Evolutionary conservation across 2,797 vertebrate species (phyloP).

Genomic region (Clarias fuscus): DNA sequence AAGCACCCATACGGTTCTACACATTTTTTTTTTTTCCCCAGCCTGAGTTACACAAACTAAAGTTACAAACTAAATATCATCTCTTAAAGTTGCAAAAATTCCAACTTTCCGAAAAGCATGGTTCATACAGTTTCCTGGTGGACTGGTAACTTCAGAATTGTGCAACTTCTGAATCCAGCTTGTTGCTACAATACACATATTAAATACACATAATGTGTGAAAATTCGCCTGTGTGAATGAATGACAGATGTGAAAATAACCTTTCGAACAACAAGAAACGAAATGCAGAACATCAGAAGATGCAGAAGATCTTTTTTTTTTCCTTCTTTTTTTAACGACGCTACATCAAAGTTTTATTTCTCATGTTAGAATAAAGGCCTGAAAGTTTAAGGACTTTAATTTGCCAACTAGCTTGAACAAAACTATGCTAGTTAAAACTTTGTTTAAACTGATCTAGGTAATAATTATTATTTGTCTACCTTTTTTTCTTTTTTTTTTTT

Average conservation of each 20-base stretch:
- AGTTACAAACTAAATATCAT: not conserved
- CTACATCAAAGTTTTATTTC: not conserved
- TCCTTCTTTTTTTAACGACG: not conserved
- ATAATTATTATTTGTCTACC: not conserved
- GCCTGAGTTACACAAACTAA: not conserved
- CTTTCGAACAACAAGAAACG: not conserved
- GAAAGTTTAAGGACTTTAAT: not conserved
- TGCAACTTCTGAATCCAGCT: not conserved
- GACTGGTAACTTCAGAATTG: not conserved
- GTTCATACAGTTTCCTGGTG: not conserved
- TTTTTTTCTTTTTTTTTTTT: too few species aligned
- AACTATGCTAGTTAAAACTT: not conserved
- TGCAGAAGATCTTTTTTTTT: not conserved
- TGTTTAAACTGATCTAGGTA: not conserved
- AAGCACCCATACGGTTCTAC: not conserved
- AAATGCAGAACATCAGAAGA: not conserved
- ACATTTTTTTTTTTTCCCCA: not conserved
- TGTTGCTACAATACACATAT: not conserved
- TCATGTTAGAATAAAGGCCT: not conserved
- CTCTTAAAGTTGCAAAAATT: not conserved
- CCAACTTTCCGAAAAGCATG: not conserved
- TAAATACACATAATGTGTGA: not conserved
- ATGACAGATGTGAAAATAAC: not conserved
- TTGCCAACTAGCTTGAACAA: not conserved
- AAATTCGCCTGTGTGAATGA: not conserved